A percentile compares a stretch with the other conserved stretches of the same genome.
phyloP scores from a whole-genome alignment of 1,140 invertebrate species.

The Palaemon carinicauda region DNA sequence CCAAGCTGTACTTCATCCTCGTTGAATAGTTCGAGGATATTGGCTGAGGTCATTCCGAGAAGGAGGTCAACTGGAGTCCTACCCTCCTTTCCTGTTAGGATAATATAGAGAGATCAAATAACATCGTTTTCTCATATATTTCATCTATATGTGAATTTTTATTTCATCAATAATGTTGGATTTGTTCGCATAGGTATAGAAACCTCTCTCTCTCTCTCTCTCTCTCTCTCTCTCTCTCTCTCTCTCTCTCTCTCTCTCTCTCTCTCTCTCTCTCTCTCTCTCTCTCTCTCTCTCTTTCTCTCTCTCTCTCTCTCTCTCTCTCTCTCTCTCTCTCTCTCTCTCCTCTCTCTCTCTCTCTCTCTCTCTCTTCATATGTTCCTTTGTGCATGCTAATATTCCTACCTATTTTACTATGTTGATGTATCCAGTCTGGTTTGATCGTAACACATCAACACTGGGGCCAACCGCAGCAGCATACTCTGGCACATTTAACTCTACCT shows the following conservation, averaged over 20 bases:
- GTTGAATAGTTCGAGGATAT: slow-evolving; percentile 68
- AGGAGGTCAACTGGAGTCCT: slow-evolving; percentile 75
- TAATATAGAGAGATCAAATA: neutral
- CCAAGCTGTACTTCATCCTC: slow-evolving; percentile 79
- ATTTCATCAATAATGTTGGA: too few species aligned
- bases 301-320: neutral
- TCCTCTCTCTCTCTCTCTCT: neutral
- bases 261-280: neutral
- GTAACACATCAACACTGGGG: slow-evolving; percentile 83
- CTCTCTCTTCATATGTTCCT: neutral
- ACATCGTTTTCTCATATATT: neutral
- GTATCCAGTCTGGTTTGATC: slow-evolving; percentile 65
- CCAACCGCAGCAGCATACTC: slow-evolving; percentile 78
- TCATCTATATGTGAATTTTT: too few species aligned
- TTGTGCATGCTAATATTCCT: neutral
- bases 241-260: neutral
- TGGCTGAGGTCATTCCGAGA: slow-evolving; percentile 69
- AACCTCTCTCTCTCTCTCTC: neutral
- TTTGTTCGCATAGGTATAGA: too few species aligned
- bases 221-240: neutral
- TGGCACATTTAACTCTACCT: slow-evolving; percentile 60
- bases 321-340: neutral
- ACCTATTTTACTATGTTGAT: slow-evolving; percentile 67
- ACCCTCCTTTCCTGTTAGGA: slow-evolving; percentile 32
- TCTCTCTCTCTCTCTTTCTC: neutral